A percentile compares a stretch with the other conserved stretches of the same genome.
phyloP scores from a whole-genome alignment of 2,113 vertebrate genomes.

The Zonotrichia leucophrys region DNA sequence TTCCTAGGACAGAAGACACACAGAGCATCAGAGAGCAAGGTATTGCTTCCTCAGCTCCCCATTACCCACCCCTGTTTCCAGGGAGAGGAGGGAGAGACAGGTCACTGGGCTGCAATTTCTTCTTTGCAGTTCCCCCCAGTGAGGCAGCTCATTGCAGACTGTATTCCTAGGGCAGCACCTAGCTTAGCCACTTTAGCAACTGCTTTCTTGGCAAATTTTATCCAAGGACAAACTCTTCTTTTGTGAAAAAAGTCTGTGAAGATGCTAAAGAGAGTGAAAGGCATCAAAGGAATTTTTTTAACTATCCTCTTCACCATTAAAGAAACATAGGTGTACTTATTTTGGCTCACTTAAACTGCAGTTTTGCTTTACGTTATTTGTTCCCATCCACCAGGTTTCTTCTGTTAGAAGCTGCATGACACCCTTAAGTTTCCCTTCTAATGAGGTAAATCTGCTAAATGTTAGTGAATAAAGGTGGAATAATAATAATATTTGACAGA shows the following conservation, averaged over 20 bases:
- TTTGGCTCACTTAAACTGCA: not conserved
- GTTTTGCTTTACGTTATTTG: not conserved
- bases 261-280: not conserved
- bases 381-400: not conserved
- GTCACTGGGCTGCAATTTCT: not conserved
- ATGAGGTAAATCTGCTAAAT: conserved; percentile 35
- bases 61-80: not conserved
- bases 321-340: not conserved
- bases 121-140: not conserved
- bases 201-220: not conserved
- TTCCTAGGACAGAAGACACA: not conserved
- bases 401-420: not conserved
- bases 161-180: not conserved
- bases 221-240: not conserved
- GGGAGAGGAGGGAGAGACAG: rapidly evolving
- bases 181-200: not conserved
- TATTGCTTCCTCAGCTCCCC: rapidly evolving
- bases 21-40: not conserved
- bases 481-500: conserved; percentile 33
- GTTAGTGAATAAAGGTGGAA: not conserved
- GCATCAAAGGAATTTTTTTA: not conserved
- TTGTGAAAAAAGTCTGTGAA: not conserved
- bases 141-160: not conserved
- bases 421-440: not conserved
- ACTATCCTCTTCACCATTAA: not conserved